Evolutionary conservation across 2,888 invertebrate species (phyloP).

Genomic region (Ormyrus nitidulus): DNA sequence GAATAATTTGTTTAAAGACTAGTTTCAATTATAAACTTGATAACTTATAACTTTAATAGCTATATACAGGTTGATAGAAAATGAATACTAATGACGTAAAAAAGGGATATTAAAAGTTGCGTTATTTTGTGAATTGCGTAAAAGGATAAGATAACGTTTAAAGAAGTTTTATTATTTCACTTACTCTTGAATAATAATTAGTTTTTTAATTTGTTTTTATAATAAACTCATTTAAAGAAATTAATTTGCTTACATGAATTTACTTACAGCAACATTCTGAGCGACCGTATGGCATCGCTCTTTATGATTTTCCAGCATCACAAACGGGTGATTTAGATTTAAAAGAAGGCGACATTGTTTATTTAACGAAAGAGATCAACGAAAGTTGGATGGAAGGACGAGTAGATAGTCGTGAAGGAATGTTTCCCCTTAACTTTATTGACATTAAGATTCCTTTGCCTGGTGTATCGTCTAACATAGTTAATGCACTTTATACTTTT

Average conservation of each 20-base stretch:
- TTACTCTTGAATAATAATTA: neutral
- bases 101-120: too few species aligned
- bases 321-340: slow-evolving; percentile 88
- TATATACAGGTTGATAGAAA: too few species aligned
- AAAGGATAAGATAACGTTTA: too few species aligned
- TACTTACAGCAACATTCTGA: slow-evolving; percentile 63
- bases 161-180: neutral
- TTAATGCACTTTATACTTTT: slow-evolving; percentile 86
- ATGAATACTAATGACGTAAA: too few species aligned
- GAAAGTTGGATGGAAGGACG: slow-evolving; percentile 89
- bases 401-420: slow-evolving; percentile 83
- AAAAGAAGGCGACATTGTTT: slow-evolving; percentile 85
- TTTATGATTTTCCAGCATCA: slow-evolving; percentile 86
- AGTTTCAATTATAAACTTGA: too few species aligned
- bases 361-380: slow-evolving; percentile 83
- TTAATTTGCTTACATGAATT: slow-evolving; percentile 54
- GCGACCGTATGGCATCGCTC: slow-evolving; percentile 85
- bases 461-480: slow-evolving; percentile 70
- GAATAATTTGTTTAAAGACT: too few species aligned
- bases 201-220: neutral
- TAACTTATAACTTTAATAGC: too few species aligned
- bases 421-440: slow-evolving; percentile 89
- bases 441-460: slow-evolving; percentile 84
- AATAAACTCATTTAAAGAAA: too few species aligned
- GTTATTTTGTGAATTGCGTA: too few species aligned